These are phyloP conservation scores for Hybognathus amarus DNA, from an alignment of 2,797 vertebrate genomes.

Conservation along the genomic window DNA sequence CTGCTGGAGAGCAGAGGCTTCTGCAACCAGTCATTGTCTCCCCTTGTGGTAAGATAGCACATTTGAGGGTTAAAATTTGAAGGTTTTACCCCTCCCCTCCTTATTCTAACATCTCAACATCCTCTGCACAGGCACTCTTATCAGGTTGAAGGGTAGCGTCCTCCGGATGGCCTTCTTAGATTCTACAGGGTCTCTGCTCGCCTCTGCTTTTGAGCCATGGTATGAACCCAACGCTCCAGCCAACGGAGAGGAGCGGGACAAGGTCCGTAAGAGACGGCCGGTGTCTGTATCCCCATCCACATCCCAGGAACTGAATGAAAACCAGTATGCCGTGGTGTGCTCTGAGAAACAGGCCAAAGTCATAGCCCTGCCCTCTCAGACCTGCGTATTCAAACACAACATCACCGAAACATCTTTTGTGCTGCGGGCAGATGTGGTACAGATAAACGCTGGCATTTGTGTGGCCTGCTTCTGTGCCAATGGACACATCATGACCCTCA, in stretches of 20 bases:
- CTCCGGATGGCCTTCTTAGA: constrained; percentile 94
- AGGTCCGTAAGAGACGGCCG: constrained; percentile 78
- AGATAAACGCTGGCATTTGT: constrained; percentile 89
- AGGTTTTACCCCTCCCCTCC: neutral
- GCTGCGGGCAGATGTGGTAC: constrained; percentile 92
- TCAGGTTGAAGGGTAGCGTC: constrained; percentile 92
- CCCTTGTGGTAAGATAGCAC: constrained; percentile 87
- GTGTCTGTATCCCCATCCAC: constrained; percentile 93
- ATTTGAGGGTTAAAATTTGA: neutral
- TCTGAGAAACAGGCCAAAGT: constrained; percentile 99
- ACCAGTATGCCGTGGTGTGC: constrained; percentile 95
- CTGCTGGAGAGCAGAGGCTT: constrained; percentile 93
- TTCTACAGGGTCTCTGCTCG: constrained; percentile 84
- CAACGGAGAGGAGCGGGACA: constrained; percentile 91
- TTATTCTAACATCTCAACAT: neutral
- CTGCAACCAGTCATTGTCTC: constrained; percentile 94
- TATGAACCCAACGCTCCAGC: constrained; percentile 88
- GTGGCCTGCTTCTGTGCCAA: constrained; percentile 98
- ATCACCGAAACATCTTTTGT: constrained; percentile 98
- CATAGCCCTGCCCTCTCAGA: constrained; percentile 93
- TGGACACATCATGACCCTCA: constrained; percentile 99
- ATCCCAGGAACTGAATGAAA: constrained; percentile 95
- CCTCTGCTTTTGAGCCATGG: constrained; percentile 90
- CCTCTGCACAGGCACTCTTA: constrained; percentile 84
- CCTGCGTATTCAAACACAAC: constrained; percentile 94